Conservation (phyloP, 2,888 invertebrate species). For the Drosophila flavopinicola region DNA sequence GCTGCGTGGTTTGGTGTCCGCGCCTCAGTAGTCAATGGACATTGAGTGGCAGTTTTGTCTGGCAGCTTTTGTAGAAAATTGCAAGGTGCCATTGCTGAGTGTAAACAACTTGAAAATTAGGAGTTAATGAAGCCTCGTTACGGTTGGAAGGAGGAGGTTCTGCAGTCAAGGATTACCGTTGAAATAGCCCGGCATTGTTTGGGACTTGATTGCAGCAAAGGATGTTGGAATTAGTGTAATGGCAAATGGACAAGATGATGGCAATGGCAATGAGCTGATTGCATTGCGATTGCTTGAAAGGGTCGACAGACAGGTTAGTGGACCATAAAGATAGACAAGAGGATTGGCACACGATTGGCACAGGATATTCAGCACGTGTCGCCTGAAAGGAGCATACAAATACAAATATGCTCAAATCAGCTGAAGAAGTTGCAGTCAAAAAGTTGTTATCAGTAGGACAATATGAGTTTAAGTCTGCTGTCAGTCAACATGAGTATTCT, state of each 20-base stretch:
- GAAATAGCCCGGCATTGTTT: conserved; percentile 34
- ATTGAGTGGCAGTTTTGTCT: conserved; percentile 69
- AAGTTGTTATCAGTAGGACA: too few species aligned
- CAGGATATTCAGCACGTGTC: not conserved
- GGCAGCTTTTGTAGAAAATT: conserved; percentile 37
- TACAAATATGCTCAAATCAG: not conserved
- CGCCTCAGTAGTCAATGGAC: conserved; percentile 60
- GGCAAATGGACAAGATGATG: conserved; percentile 37
- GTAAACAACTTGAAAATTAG: conserved; percentile 79
- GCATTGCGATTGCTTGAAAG: conserved; percentile 24
- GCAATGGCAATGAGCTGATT: conserved; percentile 46
- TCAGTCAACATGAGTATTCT: too few species aligned
- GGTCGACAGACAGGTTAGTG: not conserved
- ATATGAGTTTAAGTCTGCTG: too few species aligned
- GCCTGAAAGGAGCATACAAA: not conserved
- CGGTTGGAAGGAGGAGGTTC: conserved; percentile 7
- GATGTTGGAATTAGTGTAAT: conserved; percentile 68
- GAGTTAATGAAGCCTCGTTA: conserved; percentile 76
- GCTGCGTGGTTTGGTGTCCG: conserved; percentile 35
- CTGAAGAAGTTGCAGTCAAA: not conserved
- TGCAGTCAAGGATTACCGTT: conserved; percentile 27
- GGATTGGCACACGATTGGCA: not conserved
- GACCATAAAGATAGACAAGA: not conserved
- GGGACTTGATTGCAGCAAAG: conserved; percentile 61
- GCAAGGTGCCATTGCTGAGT: conserved; percentile 63